Evolutionary conservation across 2,797 vertebrate species (phyloP).

Genomic region (Girardinus metallicus): DNA sequence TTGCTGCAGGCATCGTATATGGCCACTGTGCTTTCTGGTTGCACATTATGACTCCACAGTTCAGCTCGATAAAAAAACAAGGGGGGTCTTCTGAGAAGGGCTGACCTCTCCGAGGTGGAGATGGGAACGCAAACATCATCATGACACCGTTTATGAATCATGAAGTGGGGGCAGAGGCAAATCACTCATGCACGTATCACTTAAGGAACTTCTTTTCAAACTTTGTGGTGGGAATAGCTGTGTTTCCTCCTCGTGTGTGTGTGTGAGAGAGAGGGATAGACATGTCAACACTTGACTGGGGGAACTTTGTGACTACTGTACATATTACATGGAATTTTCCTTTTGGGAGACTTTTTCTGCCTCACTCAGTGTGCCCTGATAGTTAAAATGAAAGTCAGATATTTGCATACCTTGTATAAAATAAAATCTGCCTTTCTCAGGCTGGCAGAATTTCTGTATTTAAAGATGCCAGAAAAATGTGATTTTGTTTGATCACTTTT

Average conservation of each 20-base stretch:
- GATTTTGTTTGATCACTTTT: background rate
- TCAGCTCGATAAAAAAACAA: background rate
- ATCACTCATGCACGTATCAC: background rate
- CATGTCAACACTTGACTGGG: conserved; percentile 57
- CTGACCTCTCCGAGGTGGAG: conserved; percentile 36
- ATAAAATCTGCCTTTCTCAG: background rate
- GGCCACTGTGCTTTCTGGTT: conserved; percentile 23
- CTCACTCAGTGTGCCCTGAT: background rate
- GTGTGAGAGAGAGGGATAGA: background rate
- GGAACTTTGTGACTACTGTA: conserved; percentile 27
- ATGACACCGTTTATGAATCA: conserved; percentile 6
- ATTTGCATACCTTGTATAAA: background rate
- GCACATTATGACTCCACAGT: conserved; percentile 3
- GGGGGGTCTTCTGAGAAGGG: conserved; percentile 21
- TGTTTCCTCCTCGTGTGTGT: conserved; percentile 17
- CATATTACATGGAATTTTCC: conserved; percentile 32
- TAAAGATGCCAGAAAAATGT: background rate
- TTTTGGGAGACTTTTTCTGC: background rate
- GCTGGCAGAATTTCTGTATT: background rate
- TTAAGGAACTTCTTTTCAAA: conserved; percentile 37
- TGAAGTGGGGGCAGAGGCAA: background rate
- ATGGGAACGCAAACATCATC: background rate
- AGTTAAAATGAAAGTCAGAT: background rate
- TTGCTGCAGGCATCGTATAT: conserved; percentile 36
- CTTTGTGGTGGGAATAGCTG: conserved; percentile 22